These are phyloP conservation scores for Anguilla megastoma DNA, from an alignment of 2,797 vertebrate species.

Conservation along the genomic window DNA sequence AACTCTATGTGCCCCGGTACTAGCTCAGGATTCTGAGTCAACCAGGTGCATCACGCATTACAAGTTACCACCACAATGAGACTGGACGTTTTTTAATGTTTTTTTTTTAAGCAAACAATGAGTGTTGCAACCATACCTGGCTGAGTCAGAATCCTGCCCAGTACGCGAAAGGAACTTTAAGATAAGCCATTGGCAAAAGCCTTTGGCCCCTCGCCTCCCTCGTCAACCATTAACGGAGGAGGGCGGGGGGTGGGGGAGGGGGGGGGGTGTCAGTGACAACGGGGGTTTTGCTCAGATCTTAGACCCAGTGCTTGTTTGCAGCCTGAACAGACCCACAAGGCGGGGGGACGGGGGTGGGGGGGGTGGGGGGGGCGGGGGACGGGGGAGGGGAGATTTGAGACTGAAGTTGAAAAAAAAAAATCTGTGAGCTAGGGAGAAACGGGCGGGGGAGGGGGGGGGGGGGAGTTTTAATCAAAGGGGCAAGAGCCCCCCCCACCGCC, in stretches of 20 bases:
- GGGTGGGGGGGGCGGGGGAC: constrained; percentile 35
- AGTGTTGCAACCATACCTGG: constrained; percentile 46
- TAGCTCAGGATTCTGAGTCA: constrained; percentile 56
- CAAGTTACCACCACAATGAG: constrained; percentile 38
- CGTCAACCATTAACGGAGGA: constrained; percentile 37
- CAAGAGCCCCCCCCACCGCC: constrained; percentile 45
- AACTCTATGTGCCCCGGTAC: constrained; percentile 62
- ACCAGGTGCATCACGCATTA: constrained; percentile 43
- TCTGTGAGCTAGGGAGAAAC: constrained; percentile 59
- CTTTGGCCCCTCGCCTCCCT: constrained; percentile 38
- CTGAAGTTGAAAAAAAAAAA: constrained; percentile 54
- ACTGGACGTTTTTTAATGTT: constrained; percentile 30
- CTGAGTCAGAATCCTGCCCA: constrained; percentile 51
- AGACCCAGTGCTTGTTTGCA: constrained; percentile 62
- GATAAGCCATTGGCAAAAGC: constrained; percentile 45
- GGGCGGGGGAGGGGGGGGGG: constrained; percentile 51
- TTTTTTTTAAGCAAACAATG: constrained; percentile 41
- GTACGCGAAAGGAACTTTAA: constrained; percentile 47
- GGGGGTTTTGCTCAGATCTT: constrained; percentile 57
- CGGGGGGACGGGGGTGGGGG: constrained; percentile 31
- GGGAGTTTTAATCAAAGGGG: constrained; percentile 41
- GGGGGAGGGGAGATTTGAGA: constrained; percentile 58
- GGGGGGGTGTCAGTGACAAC: constrained; percentile 41
- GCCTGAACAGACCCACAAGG: constrained; percentile 61
- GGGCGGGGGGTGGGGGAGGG: constrained; percentile 49